Base-by-base conservation (phyloP, 2,888 invertebrate genomes). In the Chloroclysta siterata region DNA sequence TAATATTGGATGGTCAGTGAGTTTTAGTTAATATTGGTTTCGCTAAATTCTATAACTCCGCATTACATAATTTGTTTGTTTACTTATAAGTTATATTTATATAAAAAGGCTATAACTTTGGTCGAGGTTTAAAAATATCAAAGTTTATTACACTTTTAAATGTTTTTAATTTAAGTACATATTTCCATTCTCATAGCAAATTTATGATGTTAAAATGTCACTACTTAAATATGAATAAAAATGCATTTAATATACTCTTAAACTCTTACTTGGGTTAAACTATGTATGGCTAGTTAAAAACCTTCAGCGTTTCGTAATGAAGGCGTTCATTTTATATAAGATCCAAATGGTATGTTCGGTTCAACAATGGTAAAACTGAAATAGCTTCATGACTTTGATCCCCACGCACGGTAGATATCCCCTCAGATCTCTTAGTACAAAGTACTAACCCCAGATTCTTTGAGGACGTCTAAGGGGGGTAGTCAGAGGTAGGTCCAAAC, bases 221-320 rank as follows among this genome's bases (percentile, higher is more conserved):
- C 11, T 39, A 33, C 41, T 44, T 44, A 44, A 44, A 44, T 44
- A 44, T 44, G 14, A 8, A 17, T 22, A 46, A 46, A 6, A 46
- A 14, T 46, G 46, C 46, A 46, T 46, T 46, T 46, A 46, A 46
- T n/a, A n/a, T n/a, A n/a, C n/a, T n/a, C n/a, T n/a, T n/a, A n/a
- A n/a, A n/a, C n/a, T n/a, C 17, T 5, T 17, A 11, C 1, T 17
- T 10, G 46, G 46, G 46, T 46, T 46, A 46, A 44, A 44, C 44
- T 44, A 17, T 11, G 10, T 44, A 44, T 44, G 15, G 6, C 4
- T 15, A 6, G 0, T 5, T 3, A 8, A 14, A 7, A 15, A 6
- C 0, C 1, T 44, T 44, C 15, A 44, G 14, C 44, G 14, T 41
- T 41, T 41, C 5, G 41, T 6, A 44, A 0, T 44, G 2, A 22